Percentiles rank a stretch among this genome's conserved stretches.
Evolutionary conservation across 2,113 vertebrate genomes (phyloP).

Genomic region (Apeltes quadracus): DNA sequence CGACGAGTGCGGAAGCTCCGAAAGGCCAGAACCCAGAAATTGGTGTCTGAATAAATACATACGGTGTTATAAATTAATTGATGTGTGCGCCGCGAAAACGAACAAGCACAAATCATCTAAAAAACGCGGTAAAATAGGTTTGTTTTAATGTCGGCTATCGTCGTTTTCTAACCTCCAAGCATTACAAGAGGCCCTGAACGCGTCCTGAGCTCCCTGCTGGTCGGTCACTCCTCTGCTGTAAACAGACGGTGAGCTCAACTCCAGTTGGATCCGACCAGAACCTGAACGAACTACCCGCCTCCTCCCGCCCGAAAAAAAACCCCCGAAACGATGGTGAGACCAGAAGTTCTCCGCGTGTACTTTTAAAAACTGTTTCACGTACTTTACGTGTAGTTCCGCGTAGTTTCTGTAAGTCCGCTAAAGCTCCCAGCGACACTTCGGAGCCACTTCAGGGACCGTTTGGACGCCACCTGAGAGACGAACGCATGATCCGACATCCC

Average conservation of each 20-base stretch:
- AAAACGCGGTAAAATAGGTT: fast-evolving
- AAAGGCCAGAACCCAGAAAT: background rate
- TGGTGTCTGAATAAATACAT: fast-evolving
- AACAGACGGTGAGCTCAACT: constrained; percentile 40
- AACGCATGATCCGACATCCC: background rate
- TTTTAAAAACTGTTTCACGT: fast-evolving
- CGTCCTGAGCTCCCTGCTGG: constrained; percentile 5
- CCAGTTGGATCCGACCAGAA: constrained; percentile 33
- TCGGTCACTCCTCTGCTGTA: constrained; percentile 34
- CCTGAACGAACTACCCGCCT: background rate
- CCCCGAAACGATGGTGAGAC: constrained; percentile 48
- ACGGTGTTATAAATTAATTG: fast-evolving
- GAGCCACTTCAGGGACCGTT: constrained; percentile 5
- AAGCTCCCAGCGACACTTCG: background rate
- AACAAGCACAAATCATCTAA: fast-evolving
- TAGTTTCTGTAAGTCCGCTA: background rate
- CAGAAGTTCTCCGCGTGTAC: background rate
- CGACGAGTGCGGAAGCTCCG: background rate
- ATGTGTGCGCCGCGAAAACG: fast-evolving
- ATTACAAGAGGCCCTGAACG: constrained; percentile 18
- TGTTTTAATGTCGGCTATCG: background rate
- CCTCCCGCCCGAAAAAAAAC: background rate
- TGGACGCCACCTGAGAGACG: constrained; percentile 31
- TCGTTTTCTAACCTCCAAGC: background rate
- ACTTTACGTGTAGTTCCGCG: background rate